These are phyloP conservation scores for Mizuhopecten yessoensis DNA, from an alignment of 1,140 invertebrate genomes.

Conservation along the genomic window DNA sequence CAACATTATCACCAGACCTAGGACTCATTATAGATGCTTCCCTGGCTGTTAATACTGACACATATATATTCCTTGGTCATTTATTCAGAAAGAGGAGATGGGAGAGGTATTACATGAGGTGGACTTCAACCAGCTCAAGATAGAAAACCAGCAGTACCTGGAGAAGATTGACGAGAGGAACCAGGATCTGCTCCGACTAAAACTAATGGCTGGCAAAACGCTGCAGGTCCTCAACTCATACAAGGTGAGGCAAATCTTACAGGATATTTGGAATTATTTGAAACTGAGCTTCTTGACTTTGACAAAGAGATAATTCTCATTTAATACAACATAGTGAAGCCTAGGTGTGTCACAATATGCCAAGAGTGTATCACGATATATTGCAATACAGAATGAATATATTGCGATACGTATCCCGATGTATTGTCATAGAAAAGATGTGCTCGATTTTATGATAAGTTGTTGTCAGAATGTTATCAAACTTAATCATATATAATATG, in stretches of 20 bases:
- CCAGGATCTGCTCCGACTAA: constrained; percentile 81
- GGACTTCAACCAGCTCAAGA: constrained; percentile 84
- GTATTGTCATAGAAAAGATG: too few species aligned
- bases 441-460: too few species aligned
- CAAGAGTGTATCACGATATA: too few species aligned
- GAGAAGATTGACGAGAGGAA: constrained; percentile 84
- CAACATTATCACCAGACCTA: background rate
- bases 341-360: too few species aligned
- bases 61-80: constrained; percentile 46
- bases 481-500: too few species aligned
- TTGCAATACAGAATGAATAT: too few species aligned
- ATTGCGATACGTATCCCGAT: too few species aligned
- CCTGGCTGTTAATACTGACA: background rate
- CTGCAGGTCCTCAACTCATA: constrained; percentile 81
- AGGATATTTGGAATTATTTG: background rate
- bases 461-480: too few species aligned
- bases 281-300: too few species aligned
- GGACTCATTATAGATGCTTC: background rate
- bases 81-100: constrained; percentile 84
- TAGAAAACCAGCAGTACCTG: constrained; percentile 84
- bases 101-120: constrained; percentile 84
- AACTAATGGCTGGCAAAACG: constrained; percentile 82
- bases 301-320: too few species aligned
- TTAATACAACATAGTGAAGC: too few species aligned
- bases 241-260: constrained; percentile 72